Evolutionary conservation across 2,113 vertebrate genomes (phyloP).

Genomic region (Sinosuthora webbiana): DNA sequence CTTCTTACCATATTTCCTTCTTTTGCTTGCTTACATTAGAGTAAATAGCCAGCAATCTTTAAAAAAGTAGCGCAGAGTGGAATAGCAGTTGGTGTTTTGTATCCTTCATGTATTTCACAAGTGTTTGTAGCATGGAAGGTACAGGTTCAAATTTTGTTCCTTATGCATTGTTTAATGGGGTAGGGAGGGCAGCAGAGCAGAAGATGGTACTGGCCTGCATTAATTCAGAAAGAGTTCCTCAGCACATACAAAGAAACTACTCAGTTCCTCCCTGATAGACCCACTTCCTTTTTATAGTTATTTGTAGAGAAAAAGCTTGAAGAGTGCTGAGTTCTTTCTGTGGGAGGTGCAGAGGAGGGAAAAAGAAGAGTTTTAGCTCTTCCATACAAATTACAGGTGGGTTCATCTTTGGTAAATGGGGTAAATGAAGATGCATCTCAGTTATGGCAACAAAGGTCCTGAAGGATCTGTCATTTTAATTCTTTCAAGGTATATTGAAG

Average conservation of each 20-base stretch:
- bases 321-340: neutral
- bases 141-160: neutral
- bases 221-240: neutral
- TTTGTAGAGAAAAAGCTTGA: neutral
- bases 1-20: neutral
- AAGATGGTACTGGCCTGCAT: neutral
- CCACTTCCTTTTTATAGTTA: neutral
- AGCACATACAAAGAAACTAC: neutral
- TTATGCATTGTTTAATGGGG: neutral
- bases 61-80: conserved; percentile 6
- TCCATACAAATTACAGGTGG: neutral
- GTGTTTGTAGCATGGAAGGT: neutral
- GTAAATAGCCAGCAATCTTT: neutral
- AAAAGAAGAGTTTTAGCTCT: neutral
- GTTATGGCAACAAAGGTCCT: conserved; percentile 25
- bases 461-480: conserved; percentile 29
- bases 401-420: neutral
- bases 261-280: neutral
- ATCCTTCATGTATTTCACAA: conserved; percentile 15
- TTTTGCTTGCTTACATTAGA: neutral
- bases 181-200: accelerated
- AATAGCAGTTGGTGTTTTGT: conserved; percentile 21
- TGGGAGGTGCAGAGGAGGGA: neutral
- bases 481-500: neutral
- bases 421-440: conserved; percentile 17